A percentile compares a stretch with the other conserved stretches of the same genome.
phyloP scores from a whole-genome alignment of 2,113 vertebrate genomes.

The Embiotoca jacksoni region DNA sequence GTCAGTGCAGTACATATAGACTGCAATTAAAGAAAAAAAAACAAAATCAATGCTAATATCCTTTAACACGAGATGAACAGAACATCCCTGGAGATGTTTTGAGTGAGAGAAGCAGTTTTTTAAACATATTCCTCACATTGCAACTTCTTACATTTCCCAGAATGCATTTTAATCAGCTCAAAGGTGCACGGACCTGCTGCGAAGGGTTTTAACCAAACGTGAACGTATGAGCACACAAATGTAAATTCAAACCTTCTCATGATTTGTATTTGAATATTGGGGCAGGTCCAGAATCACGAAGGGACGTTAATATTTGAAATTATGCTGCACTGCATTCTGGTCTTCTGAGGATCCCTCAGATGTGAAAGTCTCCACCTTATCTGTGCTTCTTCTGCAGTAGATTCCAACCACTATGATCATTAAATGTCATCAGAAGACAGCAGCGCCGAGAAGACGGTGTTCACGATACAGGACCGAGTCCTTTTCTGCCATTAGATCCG shows the following conservation, averaged over 20 bases:
- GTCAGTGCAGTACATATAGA: too few relatives aligned
- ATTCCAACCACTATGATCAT: not conserved
- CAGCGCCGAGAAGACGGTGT: not conserved
- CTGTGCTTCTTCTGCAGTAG: not conserved
- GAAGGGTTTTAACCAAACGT: slow-evolving; percentile 1
- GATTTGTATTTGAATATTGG: too few relatives aligned
- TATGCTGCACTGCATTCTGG: too few relatives aligned
- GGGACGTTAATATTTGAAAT: too few relatives aligned
- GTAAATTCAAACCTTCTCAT: too few relatives aligned
- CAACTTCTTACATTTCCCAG: slow-evolving; percentile 22
- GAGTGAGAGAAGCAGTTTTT: too few relatives aligned
- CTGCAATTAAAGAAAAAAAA: too few relatives aligned
- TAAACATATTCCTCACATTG: slow-evolving; percentile 1
- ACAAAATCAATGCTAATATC: too few relatives aligned
- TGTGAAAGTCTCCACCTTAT: not conserved
- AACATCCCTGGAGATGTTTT: not conserved
- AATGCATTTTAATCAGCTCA: slow-evolving; percentile 5
- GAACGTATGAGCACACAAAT: not conserved
- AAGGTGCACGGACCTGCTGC: not conserved
- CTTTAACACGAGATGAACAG: not conserved
- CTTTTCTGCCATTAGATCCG: slow-evolving; percentile 19
- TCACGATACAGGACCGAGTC: not conserved
- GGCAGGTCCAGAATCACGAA: too few relatives aligned
- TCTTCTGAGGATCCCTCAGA: not conserved
- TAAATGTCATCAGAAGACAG: slow-evolving; percentile 6